These are phyloP conservation scores for Meleagris gallopavo DNA, from an alignment of 2,113 vertebrate species.

Conservation along the genomic window DNA sequence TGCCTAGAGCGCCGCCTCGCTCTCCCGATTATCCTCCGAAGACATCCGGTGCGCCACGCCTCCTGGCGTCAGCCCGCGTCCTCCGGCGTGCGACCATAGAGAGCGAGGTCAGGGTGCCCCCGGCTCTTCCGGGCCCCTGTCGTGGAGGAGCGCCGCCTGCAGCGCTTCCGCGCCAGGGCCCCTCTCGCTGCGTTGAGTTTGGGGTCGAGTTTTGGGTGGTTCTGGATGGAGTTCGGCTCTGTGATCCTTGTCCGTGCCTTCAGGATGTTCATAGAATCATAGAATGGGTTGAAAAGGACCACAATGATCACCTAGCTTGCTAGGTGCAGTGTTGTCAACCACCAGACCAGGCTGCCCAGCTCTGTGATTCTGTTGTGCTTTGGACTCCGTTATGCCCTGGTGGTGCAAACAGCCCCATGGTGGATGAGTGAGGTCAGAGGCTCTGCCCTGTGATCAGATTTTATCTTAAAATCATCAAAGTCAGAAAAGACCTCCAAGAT, in stretches of 20 bases:
- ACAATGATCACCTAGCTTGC: too few relatives aligned
- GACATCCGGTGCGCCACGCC: accelerated
- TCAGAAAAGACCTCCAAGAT: too few relatives aligned
- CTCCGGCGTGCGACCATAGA: not conserved
- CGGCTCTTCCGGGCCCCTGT: too few relatives aligned
- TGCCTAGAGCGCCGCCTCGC: not conserved
- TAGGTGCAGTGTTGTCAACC: too few relatives aligned
- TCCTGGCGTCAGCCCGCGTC: not conserved
- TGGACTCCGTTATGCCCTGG: not conserved
- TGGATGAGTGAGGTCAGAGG: accelerated
- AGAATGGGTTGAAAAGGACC: too few relatives aligned
- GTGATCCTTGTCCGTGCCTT: not conserved
- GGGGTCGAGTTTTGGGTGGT: not conserved
- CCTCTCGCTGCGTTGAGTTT: not conserved
- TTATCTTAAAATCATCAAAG: too few relatives aligned
- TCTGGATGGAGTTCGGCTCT: not conserved
- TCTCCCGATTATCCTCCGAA: accelerated
- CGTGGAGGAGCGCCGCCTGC: not conserved
- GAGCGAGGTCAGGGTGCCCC: not conserved
- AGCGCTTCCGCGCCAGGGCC: accelerated
- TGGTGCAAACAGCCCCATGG: not conserved
- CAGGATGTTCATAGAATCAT: not conserved
- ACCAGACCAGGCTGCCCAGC: too few relatives aligned
- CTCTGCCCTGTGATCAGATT: not conserved
- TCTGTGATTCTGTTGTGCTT: not conserved